A percentile compares a stretch with the other conserved stretches of the same genome.
These are phyloP conservation scores for Drosophila bocqueti DNA, from an alignment of 1,140 invertebrate species.

Conservation along the genomic window DNA sequence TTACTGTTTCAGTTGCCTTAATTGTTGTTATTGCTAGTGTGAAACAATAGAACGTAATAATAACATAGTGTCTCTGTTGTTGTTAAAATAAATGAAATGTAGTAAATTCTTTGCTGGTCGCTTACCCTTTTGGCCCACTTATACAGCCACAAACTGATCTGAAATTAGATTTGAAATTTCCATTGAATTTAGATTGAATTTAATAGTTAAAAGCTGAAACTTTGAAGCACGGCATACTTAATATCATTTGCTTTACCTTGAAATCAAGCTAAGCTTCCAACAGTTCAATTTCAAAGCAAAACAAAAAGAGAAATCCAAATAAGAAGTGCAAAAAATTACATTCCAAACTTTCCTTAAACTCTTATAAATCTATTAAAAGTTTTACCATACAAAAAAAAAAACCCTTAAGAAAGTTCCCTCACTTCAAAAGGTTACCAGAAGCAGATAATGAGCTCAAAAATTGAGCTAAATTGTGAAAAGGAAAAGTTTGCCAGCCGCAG, in stretches of 20 bases:
- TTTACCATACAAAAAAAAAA: constrained; percentile 15
- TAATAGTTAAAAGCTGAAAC: constrained; percentile 29
- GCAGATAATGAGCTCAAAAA: constrained; percentile 55
- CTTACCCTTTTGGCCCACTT: constrained; percentile 4
- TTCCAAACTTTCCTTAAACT: constrained; percentile 19
- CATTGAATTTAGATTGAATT: constrained; percentile 36
- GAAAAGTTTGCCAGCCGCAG: constrained; percentile 36
- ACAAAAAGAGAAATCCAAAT: neutral
- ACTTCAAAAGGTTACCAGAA: constrained; percentile 45
- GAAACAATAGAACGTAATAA: constrained; percentile 27
- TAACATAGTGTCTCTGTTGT: constrained; percentile 2
- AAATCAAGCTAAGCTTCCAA: neutral
- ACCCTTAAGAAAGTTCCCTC: constrained; percentile 14
- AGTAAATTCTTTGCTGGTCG: constrained; percentile 8
- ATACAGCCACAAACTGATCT: neutral
- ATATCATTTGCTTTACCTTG: constrained; percentile 8
- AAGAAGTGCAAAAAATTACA: neutral
- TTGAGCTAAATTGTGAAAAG: constrained; percentile 34
- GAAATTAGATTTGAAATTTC: constrained; percentile 3
- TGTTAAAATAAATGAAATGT: constrained; percentile 24
- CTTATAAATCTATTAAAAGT: constrained; percentile 46
- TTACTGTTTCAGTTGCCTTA: constrained; percentile 12
- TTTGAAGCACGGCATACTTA: too few relatives aligned
- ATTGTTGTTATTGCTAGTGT: constrained; percentile 19
- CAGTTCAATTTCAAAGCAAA: neutral